phyloP scores from a whole-genome alignment of 2,797 vertebrate genomes.

The Urophycis tenuis region DNA sequence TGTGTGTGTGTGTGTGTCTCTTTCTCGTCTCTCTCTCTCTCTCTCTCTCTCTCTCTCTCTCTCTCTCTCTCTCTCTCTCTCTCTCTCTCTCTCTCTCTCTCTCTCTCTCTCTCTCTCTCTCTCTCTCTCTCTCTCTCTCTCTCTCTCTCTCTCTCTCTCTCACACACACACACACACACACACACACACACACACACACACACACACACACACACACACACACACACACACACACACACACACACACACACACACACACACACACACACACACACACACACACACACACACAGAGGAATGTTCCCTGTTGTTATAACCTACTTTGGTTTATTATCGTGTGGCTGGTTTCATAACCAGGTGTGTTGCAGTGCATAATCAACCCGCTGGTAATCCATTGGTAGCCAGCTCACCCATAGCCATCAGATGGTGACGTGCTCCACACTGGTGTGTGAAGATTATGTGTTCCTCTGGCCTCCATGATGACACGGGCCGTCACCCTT shows the following conservation, averaged over 20 bases:
- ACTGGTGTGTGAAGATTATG: conserved; percentile 35
- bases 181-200: not conserved
- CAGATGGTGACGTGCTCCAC: conserved; percentile 27
- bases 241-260: not conserved
- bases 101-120: conserved; percentile 1
- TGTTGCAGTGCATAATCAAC: conserved; percentile 37
- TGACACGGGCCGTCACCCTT: conserved; percentile 37
- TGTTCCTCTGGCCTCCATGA: conserved; percentile 31
- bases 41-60: not conserved
- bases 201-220: conserved; percentile 5
- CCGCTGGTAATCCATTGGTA: conserved; percentile 16
- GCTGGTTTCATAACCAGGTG: conserved; percentile 36
- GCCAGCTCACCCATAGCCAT: conserved; percentile 32
- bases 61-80: conserved; percentile 1
- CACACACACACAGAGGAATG: not conserved
- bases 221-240: conserved; percentile 6
- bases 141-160: not conserved
- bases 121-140: not conserved
- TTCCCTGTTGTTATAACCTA: not conserved
- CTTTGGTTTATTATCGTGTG: not conserved
- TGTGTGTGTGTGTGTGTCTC: too few species aligned
- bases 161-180: not conserved
- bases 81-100: conserved; percentile 19
- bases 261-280: not conserved
- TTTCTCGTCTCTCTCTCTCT: conserved; percentile 14